These are phyloP conservation scores for Shargacucullia verbasci DNA, from an alignment of 2,888 invertebrate genomes.

Conservation along the genomic window DNA sequence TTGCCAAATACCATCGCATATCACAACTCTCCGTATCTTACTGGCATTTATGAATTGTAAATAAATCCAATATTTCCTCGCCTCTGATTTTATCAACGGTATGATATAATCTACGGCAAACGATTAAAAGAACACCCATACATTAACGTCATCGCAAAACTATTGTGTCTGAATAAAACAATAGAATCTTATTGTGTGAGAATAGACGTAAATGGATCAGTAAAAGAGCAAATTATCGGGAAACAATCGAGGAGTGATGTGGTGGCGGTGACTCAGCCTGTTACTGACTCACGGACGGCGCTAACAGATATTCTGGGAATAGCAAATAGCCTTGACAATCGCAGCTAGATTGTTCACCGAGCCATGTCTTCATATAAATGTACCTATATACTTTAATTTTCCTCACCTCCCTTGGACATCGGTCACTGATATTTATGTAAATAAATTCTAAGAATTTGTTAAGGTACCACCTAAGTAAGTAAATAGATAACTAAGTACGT, in stretches of 20 bases:
- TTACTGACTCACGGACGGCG: conserved; percentile 79
- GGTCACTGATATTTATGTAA: conserved; percentile 20
- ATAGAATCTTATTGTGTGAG: conserved; percentile 55
- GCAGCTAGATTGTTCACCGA: conserved; percentile 54
- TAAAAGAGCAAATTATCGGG: conserved; percentile 76
- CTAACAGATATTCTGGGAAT: conserved; percentile 84
- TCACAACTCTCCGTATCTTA: conserved; percentile 1
- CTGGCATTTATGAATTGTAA: conserved; percentile 13
- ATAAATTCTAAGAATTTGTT: conserved; percentile 27
- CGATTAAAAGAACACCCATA: conserved; percentile 7
- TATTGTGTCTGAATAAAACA: conserved; percentile 41
- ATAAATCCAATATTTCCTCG: conserved; percentile 10
- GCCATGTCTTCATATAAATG: conserved; percentile 33
- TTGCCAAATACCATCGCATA: conserved; percentile 15
- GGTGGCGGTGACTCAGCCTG: conserved; percentile 74
- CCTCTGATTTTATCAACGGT: conserved; percentile 7
- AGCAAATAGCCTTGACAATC: conserved; percentile 82
- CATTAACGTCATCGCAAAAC: conserved; percentile 19
- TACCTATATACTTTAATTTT: conserved; percentile 16
- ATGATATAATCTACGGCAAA: conserved; percentile 3
- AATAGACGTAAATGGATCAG: conserved; percentile 66
- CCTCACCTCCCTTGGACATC: conserved; percentile 6
- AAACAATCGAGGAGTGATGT: conserved; percentile 77
- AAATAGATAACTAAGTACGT: conserved; percentile 5
- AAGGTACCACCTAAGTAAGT: no score